Evolutionary conservation across 2,113 vertebrate genomes (phyloP).

Genomic region (Syrrhaptes paradoxus): DNA sequence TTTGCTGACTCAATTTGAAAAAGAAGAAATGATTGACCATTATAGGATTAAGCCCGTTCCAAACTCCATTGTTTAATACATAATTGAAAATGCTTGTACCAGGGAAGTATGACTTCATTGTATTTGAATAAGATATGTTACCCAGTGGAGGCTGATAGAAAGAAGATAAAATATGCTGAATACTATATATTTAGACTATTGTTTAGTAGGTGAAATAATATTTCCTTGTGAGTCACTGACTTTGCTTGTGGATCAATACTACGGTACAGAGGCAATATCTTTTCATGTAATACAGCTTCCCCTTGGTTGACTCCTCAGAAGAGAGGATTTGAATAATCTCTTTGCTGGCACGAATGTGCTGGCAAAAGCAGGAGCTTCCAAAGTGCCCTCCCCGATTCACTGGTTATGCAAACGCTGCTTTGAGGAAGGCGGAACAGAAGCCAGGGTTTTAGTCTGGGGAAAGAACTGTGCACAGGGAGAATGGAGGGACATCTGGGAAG

Average conservation of each 20-base stretch:
- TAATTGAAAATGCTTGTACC: slow-evolving; percentile 40
- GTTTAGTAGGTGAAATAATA: slow-evolving; percentile 5
- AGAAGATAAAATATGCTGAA: slow-evolving; percentile 43
- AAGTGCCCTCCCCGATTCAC: neutral
- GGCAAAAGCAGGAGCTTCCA: neutral
- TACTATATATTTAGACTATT: slow-evolving; percentile 32
- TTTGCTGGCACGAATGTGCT: neutral
- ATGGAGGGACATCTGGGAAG: neutral
- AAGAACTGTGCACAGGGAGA: neutral
- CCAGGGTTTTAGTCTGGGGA: neutral
- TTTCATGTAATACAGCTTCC: neutral
- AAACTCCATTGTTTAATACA: slow-evolving; percentile 29
- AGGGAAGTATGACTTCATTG: slow-evolving; percentile 39
- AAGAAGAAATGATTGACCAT: neutral
- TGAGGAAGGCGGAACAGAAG: neutral
- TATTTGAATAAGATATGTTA: slow-evolving; percentile 42
- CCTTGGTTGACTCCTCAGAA: neutral
- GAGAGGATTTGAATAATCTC: slow-evolving; percentile 10
- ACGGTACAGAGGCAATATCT: neutral
- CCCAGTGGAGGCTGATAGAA: slow-evolving; percentile 6
- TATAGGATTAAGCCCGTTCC: neutral
- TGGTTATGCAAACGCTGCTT: neutral
- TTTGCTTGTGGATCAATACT: neutral
- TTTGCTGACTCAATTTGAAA: neutral
- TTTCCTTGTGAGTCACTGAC: slow-evolving; percentile 49